These are phyloP conservation scores for Brevimyrus niger DNA, from an alignment of 2,113 vertebrate species.

Conservation along the genomic window DNA sequence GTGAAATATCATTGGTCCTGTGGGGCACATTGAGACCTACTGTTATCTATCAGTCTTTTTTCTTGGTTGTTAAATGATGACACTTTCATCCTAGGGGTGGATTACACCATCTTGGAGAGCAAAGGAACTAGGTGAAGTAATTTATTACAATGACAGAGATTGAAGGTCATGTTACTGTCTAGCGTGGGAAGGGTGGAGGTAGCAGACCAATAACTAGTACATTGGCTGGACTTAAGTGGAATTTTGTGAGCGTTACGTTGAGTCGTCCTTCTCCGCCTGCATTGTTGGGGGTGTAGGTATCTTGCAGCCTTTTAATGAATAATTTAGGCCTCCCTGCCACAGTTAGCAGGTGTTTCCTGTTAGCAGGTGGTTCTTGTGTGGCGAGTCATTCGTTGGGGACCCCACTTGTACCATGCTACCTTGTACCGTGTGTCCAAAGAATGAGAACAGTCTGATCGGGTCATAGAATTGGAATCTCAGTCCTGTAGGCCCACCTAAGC, in stretches of 20 bases:
- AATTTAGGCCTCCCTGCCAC: neutral
- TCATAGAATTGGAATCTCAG: neutral
- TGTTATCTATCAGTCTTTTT: neutral
- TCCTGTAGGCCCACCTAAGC: neutral
- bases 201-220: neutral
- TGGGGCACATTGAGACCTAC: neutral
- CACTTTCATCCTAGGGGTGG: neutral
- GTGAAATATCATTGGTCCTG: neutral
- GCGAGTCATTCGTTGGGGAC: neutral
- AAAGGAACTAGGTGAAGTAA: neutral
- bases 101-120: neutral
- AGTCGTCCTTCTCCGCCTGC: neutral
- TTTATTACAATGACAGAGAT: neutral
- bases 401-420: neutral
- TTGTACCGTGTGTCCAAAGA: neutral
- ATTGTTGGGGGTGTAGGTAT: neutral
- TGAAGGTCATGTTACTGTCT: neutral
- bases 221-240: neutral
- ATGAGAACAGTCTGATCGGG: neutral
- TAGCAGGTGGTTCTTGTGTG: neutral
- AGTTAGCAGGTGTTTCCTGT: constrained; percentile 7
- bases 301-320: constrained; percentile 9
- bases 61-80: neutral
- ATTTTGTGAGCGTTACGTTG: neutral
- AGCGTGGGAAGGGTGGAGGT: neutral